Base-by-base conservation (phyloP, 35 echinoderm and acorn worm genomes). In the Amphiura filiformis region DNA sequence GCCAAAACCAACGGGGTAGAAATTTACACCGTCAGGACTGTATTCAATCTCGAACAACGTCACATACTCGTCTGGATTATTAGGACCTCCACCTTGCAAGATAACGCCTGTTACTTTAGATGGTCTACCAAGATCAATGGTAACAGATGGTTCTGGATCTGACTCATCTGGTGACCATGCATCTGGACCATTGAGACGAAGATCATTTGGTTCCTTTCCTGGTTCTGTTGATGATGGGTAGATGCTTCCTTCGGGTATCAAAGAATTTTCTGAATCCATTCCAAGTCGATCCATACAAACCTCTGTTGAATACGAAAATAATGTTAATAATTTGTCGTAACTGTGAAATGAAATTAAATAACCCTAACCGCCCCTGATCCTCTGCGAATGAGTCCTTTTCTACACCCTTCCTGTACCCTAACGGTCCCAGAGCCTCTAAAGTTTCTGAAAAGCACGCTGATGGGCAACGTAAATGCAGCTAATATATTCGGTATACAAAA, bases 21-120 rank as follows among this genome's bases (percentile, higher is more conserved):
- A 94, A 1, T 84, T 86, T 17, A 85, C 77, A 33, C 82, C 86
- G 82, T 89, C 90, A 14, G 84, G 37, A 36, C 94, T 96, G 39
- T 84, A 92, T 0, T 44, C 70, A 81, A 92, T 86, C 28, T 35
- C 84, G 37, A 96, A 89, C 20, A 57, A 38, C 39, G 65, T 84
- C n/a, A 96, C 94, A 75, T 83, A 96, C 31, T 76, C 80, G 34
- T 84, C 52, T 7, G 44, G 44, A 0, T 61, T 79, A 0, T 70
- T 76, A 11, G n/a, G 22, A 31, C 94, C 89, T 80, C 78, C 90
- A 57, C 94, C 94, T 82, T 96, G 94, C n/a, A 96, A 37, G 15
- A 88, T 5, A 26, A 96, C 37, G 2, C 90, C 94, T 36, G 90
- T 89, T 34, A 96, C 87, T 37, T 89, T 82, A 34, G 39, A 84